Conservation (phyloP, 1,140 invertebrate species). For the Eueides isabella region DNA sequence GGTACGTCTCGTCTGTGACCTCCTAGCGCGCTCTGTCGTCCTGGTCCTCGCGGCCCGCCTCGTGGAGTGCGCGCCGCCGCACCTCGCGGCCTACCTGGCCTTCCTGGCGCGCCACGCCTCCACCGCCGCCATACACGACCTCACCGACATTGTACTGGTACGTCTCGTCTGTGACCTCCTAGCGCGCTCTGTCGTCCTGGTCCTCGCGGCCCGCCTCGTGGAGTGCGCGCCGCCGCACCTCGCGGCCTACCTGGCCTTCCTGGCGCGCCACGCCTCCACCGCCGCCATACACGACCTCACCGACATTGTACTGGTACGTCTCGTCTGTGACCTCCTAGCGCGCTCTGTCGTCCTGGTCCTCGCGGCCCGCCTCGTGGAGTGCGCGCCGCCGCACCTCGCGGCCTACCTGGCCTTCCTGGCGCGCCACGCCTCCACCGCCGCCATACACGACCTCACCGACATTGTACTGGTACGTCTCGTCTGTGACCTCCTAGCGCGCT, state of each 20-base stretch:
- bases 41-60: conserved; percentile 90
- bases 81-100: conserved; percentile 94
- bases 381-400: conserved; percentile 91
- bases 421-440: conserved; percentile 84
- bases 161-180: conserved; percentile 21
- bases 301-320: conserved; percentile 67
- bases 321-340: too few species aligned
- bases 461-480: conserved; percentile 61
- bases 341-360: conserved; percentile 73
- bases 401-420: conserved; percentile 95
- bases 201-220: conserved; percentile 93
- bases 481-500: too few species aligned
- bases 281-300: conserved; percentile 77
- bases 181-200: background rate
- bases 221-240: conserved; percentile 93
- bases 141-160: conserved; percentile 69
- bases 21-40: too few species aligned
- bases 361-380: conserved; percentile 95
- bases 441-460: conserved; percentile 79
- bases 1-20: conserved; percentile 42
- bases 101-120: conserved; percentile 91
- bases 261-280: conserved; percentile 88
- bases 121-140: conserved; percentile 81
- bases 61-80: conserved; percentile 92
- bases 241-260: conserved; percentile 94